Evolutionary conservation across 2,113 vertebrate genomes (phyloP).

Genomic region (Lamprologus callipterus): DNA sequence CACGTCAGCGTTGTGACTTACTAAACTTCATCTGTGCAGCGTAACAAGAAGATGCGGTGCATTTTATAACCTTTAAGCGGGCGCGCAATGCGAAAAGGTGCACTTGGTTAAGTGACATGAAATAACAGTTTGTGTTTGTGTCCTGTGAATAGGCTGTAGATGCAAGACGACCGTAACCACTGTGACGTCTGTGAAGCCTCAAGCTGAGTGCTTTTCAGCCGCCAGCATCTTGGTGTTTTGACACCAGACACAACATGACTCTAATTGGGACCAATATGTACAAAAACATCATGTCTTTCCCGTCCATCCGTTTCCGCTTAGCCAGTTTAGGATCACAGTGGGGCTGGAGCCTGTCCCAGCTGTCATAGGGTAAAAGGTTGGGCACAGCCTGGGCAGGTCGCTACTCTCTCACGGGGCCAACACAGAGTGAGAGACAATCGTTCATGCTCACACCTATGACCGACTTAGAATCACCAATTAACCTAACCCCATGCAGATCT

Average conservation of each 20-base stretch:
- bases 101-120: background rate
- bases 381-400: background rate
- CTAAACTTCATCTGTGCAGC: background rate
- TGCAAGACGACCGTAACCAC: background rate
- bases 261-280: background rate
- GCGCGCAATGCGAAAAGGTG: background rate
- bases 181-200: background rate
- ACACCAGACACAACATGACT: background rate
- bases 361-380: background rate
- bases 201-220: background rate
- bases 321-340: background rate
- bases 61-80: background rate
- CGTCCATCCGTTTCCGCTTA: background rate
- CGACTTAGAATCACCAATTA: background rate
- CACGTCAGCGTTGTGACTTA: background rate
- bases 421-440: background rate
- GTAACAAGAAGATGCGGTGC: background rate
- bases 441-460: background rate
- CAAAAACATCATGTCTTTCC: background rate
- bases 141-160: background rate
- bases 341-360: background rate
- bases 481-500: background rate
- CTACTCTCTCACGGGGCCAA: background rate
- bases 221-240: background rate
- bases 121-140: background rate